Conservation (phyloP, 2,113 vertebrate species). For the Gavia stellata region DNA sequence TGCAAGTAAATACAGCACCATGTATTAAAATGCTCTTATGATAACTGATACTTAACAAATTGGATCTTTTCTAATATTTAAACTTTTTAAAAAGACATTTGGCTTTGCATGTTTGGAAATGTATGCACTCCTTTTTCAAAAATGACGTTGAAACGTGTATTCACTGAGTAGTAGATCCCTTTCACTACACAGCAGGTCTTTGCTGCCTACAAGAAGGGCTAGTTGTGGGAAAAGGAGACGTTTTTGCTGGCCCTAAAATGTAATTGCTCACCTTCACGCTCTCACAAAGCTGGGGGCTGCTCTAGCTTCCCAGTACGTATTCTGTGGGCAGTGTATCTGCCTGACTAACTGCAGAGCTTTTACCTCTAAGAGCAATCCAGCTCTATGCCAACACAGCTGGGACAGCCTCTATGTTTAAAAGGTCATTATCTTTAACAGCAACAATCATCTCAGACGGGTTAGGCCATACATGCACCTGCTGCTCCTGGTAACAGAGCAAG, state of each 20-base stretch:
- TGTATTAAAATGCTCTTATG: not conserved
- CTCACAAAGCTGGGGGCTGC: not conserved
- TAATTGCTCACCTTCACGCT: not conserved
- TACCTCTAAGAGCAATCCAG: not conserved
- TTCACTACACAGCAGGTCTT: not conserved
- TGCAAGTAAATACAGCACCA: not conserved
- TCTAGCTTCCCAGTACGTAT: accelerated
- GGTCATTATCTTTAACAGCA: not conserved
- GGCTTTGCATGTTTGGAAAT: not conserved
- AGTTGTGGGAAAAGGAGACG: not conserved
- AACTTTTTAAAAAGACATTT: not conserved
- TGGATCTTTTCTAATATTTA: not conserved
- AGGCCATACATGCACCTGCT: not conserved
- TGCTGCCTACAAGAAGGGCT: not conserved
- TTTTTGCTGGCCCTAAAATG: not conserved
- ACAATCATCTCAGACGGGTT: not conserved
- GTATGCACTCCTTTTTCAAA: not conserved
- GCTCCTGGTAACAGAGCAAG: not conserved
- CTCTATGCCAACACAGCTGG: not conserved
- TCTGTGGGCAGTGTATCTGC: not conserved
- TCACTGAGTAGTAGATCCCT: not conserved
- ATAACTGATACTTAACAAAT: not conserved
- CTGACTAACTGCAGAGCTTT: too few relatives aligned
- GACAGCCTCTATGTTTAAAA: not conserved
- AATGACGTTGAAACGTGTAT: not conserved